Evolutionary conservation across 2,888 invertebrate species (phyloP), one percentile per base, ranked within the genome.

Genomic region (Drosophila borealis): DNA sequence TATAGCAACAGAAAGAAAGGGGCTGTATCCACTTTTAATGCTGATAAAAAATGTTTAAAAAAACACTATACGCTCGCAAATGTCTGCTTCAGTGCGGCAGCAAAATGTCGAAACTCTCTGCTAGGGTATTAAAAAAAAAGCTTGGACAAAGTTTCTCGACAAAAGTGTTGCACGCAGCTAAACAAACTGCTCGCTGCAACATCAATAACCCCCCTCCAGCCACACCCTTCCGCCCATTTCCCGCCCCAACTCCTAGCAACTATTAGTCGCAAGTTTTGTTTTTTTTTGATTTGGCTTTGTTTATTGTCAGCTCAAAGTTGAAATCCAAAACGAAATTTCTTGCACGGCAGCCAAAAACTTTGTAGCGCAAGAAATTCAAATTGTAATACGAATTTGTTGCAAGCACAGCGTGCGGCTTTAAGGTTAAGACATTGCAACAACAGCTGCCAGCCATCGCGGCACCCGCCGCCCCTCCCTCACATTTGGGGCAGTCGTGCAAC

Each of bases 131-230:
- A 39, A 59, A 54, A 59, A 25, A 42, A 50, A 55, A 19, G n/a
- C n/a, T 70, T 68, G 80, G 60, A 78, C 29, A 87, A 89, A 84
- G 64, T 81, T 83, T 70, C 36, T 59, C 70, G 63, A 67, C 83
- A 87, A 89, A 89, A 89, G 89, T 84, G 85, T 87, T 83, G 88
- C 84, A 78, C 48, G 63, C 67, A 79, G 70, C 88, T 87, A 89
- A 89, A 80, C 84, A 84, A 89, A 87, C 87, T 74, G 51, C 57
- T 67, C 63, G 49, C 65, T 64, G 50, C 55, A 67, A 62, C 48
- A 34, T 9, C 37, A 37, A 49, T 41, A n/a, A n/a, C n/a, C n/a
- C 57, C 44, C 41, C 19, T 34, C 39, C 42, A 6, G 21, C 29
- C 36, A 44, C 13, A 2, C 8, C 29, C 39, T n/a, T 11, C 9